phyloP scores from a whole-genome alignment of 2,113 vertebrate genomes.

The Oryzias curvinotus region DNA sequence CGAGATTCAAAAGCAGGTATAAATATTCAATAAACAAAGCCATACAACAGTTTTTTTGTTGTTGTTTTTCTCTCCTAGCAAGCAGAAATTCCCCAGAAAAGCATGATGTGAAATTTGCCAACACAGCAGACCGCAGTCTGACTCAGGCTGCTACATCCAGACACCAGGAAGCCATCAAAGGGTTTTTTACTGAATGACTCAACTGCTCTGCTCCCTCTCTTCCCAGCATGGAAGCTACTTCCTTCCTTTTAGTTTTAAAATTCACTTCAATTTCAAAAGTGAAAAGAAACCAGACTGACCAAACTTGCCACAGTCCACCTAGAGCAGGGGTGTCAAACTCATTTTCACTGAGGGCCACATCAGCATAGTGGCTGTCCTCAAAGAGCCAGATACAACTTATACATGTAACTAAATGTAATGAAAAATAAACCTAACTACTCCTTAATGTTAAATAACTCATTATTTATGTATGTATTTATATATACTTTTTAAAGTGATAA shows the following conservation, averaged over 20 bases:
- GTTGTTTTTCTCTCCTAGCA: neutral
- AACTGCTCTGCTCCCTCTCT: slow-evolving; percentile 25
- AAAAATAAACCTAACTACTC: too few relatives aligned
- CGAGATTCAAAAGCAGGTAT: neutral
- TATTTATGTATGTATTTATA: too few relatives aligned
- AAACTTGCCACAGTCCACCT: neutral
- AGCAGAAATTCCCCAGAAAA: slow-evolving; percentile 1
- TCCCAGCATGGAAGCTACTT: slow-evolving; percentile 15
- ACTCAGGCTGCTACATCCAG: slow-evolving; percentile 41
- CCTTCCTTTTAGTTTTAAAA: slow-evolving; percentile 12
- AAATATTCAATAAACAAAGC: slow-evolving; percentile 10
- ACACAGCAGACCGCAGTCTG: slow-evolving; percentile 53
- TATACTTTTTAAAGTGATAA: too few relatives aligned
- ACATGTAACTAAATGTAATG: too few relatives aligned
- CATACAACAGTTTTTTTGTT: neutral
- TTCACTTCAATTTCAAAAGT: slow-evolving; percentile 7
- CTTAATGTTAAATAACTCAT: too few relatives aligned
- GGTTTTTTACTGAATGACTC: slow-evolving; percentile 49
- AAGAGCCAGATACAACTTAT: too few relatives aligned
- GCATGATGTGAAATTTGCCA: slow-evolving; percentile 35
- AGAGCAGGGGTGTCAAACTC: too few relatives aligned
- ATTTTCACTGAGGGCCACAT: too few relatives aligned
- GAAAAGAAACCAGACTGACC: slow-evolving; percentile 22
- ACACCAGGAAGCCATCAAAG: slow-evolving; percentile 61
- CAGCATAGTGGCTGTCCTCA: too few relatives aligned